These are phyloP conservation scores for Eidolon dupreanum DNA, from an alignment of 2,797 vertebrate genomes.

Conservation along the genomic window DNA sequence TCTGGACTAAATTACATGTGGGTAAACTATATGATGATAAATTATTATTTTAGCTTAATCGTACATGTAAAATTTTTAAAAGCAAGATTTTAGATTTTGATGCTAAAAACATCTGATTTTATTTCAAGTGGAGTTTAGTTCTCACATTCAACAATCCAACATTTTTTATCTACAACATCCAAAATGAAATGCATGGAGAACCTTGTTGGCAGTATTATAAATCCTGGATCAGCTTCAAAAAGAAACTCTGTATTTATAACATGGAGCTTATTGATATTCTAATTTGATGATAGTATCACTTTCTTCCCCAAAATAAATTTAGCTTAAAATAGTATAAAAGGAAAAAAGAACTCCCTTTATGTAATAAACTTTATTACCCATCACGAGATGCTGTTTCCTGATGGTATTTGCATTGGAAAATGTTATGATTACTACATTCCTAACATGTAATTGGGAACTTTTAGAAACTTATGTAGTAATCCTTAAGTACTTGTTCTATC, in stretches of 20 bases:
- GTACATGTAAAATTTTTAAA: background rate
- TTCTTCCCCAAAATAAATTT: slow-evolving; percentile 62
- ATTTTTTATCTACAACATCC: slow-evolving; percentile 7
- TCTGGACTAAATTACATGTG: background rate
- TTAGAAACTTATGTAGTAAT: background rate
- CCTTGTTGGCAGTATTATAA: slow-evolving; percentile 18
- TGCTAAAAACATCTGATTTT: background rate
- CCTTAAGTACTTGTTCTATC: background rate
- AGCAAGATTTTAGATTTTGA: background rate
- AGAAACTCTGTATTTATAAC: slow-evolving; percentile 43
- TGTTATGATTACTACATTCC: slow-evolving; percentile 43
- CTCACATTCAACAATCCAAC: background rate
- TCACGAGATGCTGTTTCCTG: background rate
- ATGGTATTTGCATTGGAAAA: slow-evolving; percentile 9
- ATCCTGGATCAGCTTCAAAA: slow-evolving; percentile 47
- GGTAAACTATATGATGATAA: background rate
- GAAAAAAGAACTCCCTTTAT: slow-evolving; percentile 6
- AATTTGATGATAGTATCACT: slow-evolving; percentile 58
- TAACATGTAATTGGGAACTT: slow-evolving; percentile 51
- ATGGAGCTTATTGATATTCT: slow-evolving; percentile 59
- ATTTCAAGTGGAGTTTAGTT: background rate
- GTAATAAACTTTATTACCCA: slow-evolving; percentile 52
- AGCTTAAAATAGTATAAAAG: slow-evolving; percentile 32
- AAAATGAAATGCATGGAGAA: slow-evolving; percentile 14
- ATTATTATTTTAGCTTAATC: background rate